A percentile compares a stretch with the other conserved stretches of the same genome.
phyloP scores from a whole-genome alignment of 2,888 invertebrate genomes.

The Athripsodes cinereus region DNA sequence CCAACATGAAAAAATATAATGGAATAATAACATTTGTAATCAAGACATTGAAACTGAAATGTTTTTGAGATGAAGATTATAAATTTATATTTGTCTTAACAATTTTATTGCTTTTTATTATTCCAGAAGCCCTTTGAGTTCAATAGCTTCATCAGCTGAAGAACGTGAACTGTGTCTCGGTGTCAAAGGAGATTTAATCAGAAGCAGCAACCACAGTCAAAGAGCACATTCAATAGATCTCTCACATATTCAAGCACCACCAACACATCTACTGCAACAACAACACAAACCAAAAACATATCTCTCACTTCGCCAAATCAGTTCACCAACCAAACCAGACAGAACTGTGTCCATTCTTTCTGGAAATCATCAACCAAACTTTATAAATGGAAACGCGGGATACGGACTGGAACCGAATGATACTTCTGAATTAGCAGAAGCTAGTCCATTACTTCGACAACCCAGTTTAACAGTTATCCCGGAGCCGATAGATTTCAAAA shows the following conservation, averaged over 20 bases:
- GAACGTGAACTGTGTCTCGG: conserved; percentile 35
- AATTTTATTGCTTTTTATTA: too few species aligned
- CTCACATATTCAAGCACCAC: conserved; percentile 28
- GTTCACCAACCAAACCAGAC: conserved; percentile 6
- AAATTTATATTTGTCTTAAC: too few species aligned
- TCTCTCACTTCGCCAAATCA: conserved; percentile 30
- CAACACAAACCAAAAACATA: conserved; percentile 33
- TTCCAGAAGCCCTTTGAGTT: conserved; percentile 53
- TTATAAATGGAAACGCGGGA: conserved; percentile 43
- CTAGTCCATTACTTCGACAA: conserved; percentile 45
- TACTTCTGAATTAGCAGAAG: conserved; percentile 21
- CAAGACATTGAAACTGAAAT: too few species aligned
- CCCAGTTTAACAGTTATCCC: conserved; percentile 40
- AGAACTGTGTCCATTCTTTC: conserved; percentile 32
- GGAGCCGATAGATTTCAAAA: conserved; percentile 39
- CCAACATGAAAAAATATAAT: too few species aligned
- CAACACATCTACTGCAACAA: conserved; percentile 27
- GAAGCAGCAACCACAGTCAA: conserved; percentile 29
- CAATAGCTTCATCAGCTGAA: conserved; percentile 60
- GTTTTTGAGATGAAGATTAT: too few species aligned
- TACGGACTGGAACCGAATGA: conserved; percentile 36
- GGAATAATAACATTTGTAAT: too few species aligned
- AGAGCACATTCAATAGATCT: conserved; percentile 37
- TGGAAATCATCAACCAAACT: conserved; percentile 31
- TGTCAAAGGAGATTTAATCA: conserved; percentile 22